These are phyloP conservation scores for Strigops habroptila DNA, from an alignment of 2,113 vertebrate species.

Conservation along the genomic window DNA sequence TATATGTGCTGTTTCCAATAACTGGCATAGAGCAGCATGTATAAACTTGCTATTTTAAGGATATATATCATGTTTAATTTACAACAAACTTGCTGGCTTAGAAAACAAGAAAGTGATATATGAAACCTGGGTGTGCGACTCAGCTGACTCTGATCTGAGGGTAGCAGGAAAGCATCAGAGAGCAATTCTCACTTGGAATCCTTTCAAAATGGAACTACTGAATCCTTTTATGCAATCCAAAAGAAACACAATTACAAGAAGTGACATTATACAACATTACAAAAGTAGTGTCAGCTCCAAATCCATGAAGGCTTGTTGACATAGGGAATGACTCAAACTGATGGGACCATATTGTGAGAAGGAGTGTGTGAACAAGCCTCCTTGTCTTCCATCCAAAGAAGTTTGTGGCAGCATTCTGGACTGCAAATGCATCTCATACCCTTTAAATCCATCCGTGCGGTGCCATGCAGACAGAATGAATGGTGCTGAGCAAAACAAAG, in stretches of 20 bases:
- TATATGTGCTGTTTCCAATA: neutral
- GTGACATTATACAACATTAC: neutral
- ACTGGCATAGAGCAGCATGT: neutral
- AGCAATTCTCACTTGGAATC: neutral
- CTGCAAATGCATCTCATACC: neutral
- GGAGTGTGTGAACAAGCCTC: conserved; percentile 16
- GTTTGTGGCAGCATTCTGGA: neutral
- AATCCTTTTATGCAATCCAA: neutral
- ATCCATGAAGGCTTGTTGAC: conserved; percentile 13
- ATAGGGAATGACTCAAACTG: conserved; percentile 37
- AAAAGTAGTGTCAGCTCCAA: conserved; percentile 28
- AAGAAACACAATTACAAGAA: conserved; percentile 18
- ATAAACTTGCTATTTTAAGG: neutral
- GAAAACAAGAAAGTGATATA: neutral
- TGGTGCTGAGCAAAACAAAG: neutral
- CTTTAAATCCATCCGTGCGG: neutral
- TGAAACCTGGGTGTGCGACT: neutral
- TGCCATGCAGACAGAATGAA: neutral
- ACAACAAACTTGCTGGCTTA: neutral
- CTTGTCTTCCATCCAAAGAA: neutral
- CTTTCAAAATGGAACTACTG: neutral
- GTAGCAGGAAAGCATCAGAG: neutral
- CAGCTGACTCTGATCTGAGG: neutral
- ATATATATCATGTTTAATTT: neutral
- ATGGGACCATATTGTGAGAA: conserved; percentile 20